These are phyloP conservation scores for Haliclona indistincta DNA, from an alignment of 37 sponge, comb jelly and placozoan genomes.

Conservation along the genomic window DNA sequence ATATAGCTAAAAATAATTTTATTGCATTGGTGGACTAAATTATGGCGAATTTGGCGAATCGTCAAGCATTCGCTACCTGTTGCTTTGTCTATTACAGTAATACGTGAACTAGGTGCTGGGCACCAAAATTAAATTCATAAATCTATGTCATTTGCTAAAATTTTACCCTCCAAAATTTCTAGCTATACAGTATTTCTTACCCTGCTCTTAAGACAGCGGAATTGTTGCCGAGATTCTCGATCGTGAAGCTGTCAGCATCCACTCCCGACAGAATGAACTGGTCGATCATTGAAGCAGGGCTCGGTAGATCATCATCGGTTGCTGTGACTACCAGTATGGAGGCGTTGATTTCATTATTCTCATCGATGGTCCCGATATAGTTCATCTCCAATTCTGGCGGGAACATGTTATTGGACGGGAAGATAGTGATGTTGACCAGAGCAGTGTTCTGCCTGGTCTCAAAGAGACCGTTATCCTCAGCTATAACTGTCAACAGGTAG, in stretches of 20 bases:
- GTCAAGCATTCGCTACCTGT: too few species aligned
- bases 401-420: conserved; percentile 61
- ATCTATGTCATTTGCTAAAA: too few species aligned
- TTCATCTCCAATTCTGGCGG: conserved; percentile 28
- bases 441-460: conserved; percentile 25
- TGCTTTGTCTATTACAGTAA: too few species aligned
- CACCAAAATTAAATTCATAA: too few species aligned
- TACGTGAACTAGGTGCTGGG: too few species aligned
- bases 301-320: conserved; percentile 44
- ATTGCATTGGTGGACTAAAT: too few species aligned
- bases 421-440: conserved; percentile 43
- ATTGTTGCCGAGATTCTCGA: conserved; percentile 29
- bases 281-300: conserved; percentile 41
- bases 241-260: conserved; percentile 32
- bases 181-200: conserved; percentile 42
- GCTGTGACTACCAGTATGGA: conserved; percentile 41
- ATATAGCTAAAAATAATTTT: too few species aligned
- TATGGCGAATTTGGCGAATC: too few species aligned
- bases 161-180: too few species aligned
- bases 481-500: conserved; percentile 62
- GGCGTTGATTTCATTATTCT: conserved; percentile 24
- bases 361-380: conserved; percentile 37
- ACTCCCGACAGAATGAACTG: conserved; percentile 13
- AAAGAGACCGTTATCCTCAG: conserved; percentile 68
- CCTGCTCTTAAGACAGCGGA: conserved; percentile 26